Conservation (phyloP, 2,888 invertebrate genomes). For the Ophioninae sp. region DNA sequence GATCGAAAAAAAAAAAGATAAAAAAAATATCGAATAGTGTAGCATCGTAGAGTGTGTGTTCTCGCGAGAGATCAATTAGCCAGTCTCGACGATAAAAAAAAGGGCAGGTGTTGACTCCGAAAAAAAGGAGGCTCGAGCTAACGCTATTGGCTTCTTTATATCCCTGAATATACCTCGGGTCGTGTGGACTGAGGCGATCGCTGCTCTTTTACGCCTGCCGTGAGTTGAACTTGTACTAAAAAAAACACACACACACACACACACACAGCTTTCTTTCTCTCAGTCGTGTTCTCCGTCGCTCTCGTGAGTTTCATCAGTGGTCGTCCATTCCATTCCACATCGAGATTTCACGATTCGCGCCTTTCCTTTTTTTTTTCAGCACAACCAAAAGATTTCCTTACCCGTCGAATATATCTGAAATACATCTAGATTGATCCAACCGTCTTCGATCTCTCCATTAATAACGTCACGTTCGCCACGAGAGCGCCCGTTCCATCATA, state of each 20-base stretch:
- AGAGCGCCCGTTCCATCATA: too few species aligned
- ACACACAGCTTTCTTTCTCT: conserved; percentile 22
- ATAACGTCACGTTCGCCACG: too few species aligned
- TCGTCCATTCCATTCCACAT: not conserved
- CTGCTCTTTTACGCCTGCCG: conserved; percentile 46
- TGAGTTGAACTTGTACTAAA: conserved; percentile 48
- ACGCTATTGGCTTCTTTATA: conserved; percentile 48
- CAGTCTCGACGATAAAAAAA: conserved; percentile 41
- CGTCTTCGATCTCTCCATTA: too few species aligned
- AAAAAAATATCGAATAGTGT: not conserved
- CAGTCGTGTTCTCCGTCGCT: not conserved
- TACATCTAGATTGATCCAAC: too few species aligned
- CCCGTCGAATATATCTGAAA: too few species aligned
- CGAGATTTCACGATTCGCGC: too few species aligned
- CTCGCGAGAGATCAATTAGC: conserved; percentile 43
- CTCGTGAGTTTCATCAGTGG: conserved; percentile 8
- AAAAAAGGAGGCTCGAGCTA: conserved; percentile 38
- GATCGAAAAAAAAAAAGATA: not conserved
- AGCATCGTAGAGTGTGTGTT: conserved; percentile 8
- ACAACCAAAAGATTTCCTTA: too few species aligned
- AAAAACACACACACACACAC: too few species aligned
- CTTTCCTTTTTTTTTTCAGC: too few species aligned
- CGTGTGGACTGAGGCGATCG: conserved; percentile 48
- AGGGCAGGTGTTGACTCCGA: conserved; percentile 31
- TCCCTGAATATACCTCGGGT: conserved; percentile 23